Evolutionary conservation across 2,113 vertebrate genomes (phyloP).

Genomic region (Morone saxatilis): DNA sequence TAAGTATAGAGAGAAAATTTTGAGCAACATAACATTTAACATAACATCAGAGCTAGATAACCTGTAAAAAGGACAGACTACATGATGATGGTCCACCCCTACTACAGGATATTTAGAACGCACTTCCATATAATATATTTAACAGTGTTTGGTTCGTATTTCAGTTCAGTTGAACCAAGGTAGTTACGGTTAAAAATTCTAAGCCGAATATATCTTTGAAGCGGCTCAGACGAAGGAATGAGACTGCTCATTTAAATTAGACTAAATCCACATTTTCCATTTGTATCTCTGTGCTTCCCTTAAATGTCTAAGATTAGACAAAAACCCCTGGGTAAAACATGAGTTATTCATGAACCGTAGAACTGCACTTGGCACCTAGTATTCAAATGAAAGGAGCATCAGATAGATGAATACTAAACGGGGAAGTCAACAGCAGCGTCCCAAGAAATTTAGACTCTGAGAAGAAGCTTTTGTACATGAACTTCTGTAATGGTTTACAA

Average conservation of each 20-base stretch:
- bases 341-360: constrained; percentile 79
- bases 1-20: too few relatives aligned
- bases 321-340: constrained; percentile 68
- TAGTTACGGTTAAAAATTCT: constrained; percentile 3
- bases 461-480: constrained; percentile 34
- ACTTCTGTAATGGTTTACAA: constrained; percentile 39
- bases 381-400: constrained; percentile 72
- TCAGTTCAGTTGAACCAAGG: neutral
- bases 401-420: constrained; percentile 64
- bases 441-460: constrained; percentile 53
- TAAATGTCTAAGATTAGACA: constrained; percentile 76
- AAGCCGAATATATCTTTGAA: constrained; percentile 35
- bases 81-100: too few relatives aligned
- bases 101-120: too few relatives aligned
- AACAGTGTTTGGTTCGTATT: neutral
- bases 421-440: constrained; percentile 43
- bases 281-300: constrained; percentile 65
- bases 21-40: too few relatives aligned
- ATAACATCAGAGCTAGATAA: too few relatives aligned
- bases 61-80: too few relatives aligned
- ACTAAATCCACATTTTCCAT: constrained; percentile 58
- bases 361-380: constrained; percentile 75
- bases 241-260: constrained; percentile 63
- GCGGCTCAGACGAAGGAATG: constrained; percentile 15
- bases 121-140: too few relatives aligned